phyloP scores from a whole-genome alignment of 2,113 vertebrate genomes.

The Puffinus mauretanicus region DNA sequence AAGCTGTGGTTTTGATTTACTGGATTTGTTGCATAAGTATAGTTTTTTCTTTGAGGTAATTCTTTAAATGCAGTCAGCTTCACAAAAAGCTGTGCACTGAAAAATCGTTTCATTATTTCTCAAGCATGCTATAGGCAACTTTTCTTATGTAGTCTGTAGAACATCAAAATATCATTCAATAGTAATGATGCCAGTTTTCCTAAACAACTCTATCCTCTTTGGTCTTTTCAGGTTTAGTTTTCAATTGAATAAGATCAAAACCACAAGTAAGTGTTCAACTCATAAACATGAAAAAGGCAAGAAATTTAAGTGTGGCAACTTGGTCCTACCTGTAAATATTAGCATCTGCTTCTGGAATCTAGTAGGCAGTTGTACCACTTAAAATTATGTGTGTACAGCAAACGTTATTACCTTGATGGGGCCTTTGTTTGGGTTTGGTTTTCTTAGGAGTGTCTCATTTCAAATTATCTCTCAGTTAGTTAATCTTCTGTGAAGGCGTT shows the following conservation, averaged over 20 bases:
- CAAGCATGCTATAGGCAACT: neutral
- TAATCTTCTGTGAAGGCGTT: neutral
- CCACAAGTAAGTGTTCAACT: neutral
- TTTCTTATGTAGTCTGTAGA: neutral
- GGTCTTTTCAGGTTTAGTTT: neutral
- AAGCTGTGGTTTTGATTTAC: neutral
- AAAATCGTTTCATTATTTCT: neutral
- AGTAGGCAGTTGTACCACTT: neutral
- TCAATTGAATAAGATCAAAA: neutral
- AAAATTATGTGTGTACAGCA: neutral
- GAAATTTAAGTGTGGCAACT: neutral
- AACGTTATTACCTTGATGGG: neutral
- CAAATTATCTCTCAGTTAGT: constrained; percentile 2
- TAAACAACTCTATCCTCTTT: neutral
- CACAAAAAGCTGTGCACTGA: neutral
- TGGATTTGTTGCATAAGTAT: neutral
- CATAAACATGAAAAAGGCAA: neutral
- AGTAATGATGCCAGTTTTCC: neutral
- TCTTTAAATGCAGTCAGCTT: neutral
- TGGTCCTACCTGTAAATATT: neutral
- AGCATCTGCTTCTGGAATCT: neutral
- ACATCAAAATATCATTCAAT: neutral
- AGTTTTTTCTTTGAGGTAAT: neutral
- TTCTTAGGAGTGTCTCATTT: constrained; percentile 10
- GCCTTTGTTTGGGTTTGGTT: constrained; percentile 18